A percentile compares a stretch with the other conserved stretches of the same genome.
Conservation (phyloP, 2,113 vertebrate genomes). For the Rhinoptilus africanus region DNA sequence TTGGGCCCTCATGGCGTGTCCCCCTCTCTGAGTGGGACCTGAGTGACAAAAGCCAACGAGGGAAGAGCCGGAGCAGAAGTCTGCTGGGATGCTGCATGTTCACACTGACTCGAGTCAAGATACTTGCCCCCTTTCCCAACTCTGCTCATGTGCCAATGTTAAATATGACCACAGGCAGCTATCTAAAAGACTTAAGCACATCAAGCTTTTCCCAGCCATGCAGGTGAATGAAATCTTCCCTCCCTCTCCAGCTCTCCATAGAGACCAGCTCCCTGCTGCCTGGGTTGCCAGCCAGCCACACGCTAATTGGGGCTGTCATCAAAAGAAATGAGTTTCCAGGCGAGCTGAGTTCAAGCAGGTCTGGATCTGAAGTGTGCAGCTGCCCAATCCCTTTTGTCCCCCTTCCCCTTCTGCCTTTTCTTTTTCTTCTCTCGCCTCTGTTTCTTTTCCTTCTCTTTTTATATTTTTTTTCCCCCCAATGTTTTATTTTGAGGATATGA, state of each 20-base stretch:
- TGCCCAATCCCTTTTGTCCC: neutral
- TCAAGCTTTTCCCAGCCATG: neutral
- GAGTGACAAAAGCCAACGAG: neutral
- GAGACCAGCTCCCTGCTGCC: neutral
- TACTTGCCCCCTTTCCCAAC: neutral
- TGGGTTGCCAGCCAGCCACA: neutral
- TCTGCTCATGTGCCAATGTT: neutral
- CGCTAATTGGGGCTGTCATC: neutral
- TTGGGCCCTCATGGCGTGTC: fast-evolving
- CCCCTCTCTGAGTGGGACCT: neutral
- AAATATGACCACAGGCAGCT: neutral
- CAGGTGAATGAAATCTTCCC: neutral
- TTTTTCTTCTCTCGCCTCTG: neutral
- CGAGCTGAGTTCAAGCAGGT: neutral
- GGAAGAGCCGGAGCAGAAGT: neutral
- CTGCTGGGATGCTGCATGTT: neutral
- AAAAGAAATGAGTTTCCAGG: neutral
- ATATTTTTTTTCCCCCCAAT: too few species aligned
- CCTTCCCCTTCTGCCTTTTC: neutral
- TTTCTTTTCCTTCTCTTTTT: neutral
- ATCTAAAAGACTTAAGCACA: neutral
- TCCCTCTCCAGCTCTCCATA: neutral
- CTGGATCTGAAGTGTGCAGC: neutral
- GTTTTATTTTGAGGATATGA: neutral
- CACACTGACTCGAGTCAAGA: neutral